phyloP scores from a whole-genome alignment of 1,140 invertebrate species.

The Trichogramma pretiosum region DNA sequence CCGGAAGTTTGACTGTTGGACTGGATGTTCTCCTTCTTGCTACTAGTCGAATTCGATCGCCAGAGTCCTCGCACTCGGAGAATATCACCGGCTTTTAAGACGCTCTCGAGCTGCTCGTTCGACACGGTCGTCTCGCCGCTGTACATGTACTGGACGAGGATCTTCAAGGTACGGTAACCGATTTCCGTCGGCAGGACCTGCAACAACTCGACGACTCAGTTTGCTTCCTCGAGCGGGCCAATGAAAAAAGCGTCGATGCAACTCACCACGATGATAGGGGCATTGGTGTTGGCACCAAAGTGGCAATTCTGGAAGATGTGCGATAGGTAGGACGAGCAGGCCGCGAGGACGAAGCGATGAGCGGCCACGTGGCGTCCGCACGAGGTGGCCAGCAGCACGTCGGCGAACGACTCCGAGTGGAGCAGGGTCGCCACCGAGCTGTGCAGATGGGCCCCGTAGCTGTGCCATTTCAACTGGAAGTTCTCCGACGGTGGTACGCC shows the following conservation, averaged over 20 bases:
- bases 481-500: slow-evolving; percentile 56
- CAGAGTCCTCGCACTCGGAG: slow-evolving; percentile 63
- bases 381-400: slow-evolving; percentile 71
- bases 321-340: slow-evolving; percentile 59
- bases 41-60: slow-evolving; percentile 41
- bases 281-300: slow-evolving; percentile 43
- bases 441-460: slow-evolving; percentile 69
- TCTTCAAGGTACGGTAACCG: slow-evolving; percentile 66
- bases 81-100: slow-evolving; percentile 69
- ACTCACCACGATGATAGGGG: slow-evolving; percentile 41
- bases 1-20: slow-evolving; percentile 39
- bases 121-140: slow-evolving; percentile 76
- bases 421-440: slow-evolving; percentile 69
- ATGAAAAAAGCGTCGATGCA: not conserved
- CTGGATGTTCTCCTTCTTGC: slow-evolving; percentile 46
- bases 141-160: slow-evolving; percentile 80
- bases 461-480: slow-evolving; percentile 81
- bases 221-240: too few species aligned
- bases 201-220: slow-evolving; percentile 4
- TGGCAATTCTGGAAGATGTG: slow-evolving; percentile 47
- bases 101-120: slow-evolving; percentile 69
- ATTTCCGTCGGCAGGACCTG: slow-evolving; percentile 71
- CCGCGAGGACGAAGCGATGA: slow-evolving; percentile 77
- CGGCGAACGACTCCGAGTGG: slow-evolving; percentile 71
- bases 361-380: slow-evolving; percentile 74